A percentile compares a stretch with the other conserved stretches of the same genome.
These are phyloP conservation scores for Tenthredo notha DNA, from an alignment of 2,888 invertebrate species.

Conservation along the genomic window DNA sequence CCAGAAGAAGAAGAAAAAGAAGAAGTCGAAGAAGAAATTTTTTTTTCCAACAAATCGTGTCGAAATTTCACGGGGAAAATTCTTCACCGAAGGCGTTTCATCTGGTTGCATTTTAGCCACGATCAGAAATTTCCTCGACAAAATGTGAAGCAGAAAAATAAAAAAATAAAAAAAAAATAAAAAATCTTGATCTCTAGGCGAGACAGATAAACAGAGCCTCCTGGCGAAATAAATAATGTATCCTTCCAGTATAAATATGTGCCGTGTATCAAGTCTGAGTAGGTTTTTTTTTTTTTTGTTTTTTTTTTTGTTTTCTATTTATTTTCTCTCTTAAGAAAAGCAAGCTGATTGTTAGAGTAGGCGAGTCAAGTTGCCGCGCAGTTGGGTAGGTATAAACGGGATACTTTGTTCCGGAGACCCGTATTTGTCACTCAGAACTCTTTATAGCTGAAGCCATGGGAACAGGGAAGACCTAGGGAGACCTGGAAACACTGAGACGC, in stretches of 20 bases:
- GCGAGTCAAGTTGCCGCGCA: slow-evolving; percentile 9
- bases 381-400: slow-evolving; percentile 32
- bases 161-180: no score
- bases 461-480: slow-evolving; percentile 2
- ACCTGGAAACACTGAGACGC: slow-evolving; percentile 39
- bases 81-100: no score
- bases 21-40: no score
- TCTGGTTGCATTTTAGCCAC: no score
- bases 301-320: neutral
- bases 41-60: no score
- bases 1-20: no score
- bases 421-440: slow-evolving; percentile 53
- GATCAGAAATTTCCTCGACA: no score
- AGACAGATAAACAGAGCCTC: neutral
- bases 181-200: no score
- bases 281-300: neutral
- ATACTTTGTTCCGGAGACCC: slow-evolving; percentile 67
- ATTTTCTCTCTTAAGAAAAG: neutral
- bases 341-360: neutral
- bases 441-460: slow-evolving; percentile 34
- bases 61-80: no score
- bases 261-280: slow-evolving; percentile 1
- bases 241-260: neutral
- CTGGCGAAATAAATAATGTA: neutral
- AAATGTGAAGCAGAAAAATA: no score